Base-by-base conservation (phyloP, 2,888 invertebrate species). In the Zhuqinia jingwanae region DNA sequence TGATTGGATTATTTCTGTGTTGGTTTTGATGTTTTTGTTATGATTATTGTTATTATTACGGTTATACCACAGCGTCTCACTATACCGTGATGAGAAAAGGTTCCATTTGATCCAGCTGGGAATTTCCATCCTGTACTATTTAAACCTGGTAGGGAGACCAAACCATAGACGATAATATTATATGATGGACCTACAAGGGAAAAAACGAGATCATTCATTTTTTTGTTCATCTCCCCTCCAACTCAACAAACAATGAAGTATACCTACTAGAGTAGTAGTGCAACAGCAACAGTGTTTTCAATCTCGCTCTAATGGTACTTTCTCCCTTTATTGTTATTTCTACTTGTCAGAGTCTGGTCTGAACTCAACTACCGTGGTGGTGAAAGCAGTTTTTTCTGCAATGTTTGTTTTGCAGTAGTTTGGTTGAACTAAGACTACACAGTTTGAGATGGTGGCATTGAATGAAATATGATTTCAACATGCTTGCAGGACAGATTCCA, bases 11-110 rank as follows among this genome's bases (percentile, higher is more conserved):
- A 65, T 20, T 65, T 17, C 65, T 42, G 65, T 42, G 65, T 65
- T 65, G 65, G 65, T 65, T 65, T 65, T 42, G 65, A 65, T 65
- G 42, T 65, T 65, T 63, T 65, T 65, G 65, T 65, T 65, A 65
- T 65, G 65, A 65, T 65, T 36, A 65, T 36, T 65, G 65, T 65
- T 65, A 65, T 65, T 65, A 65, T 20, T 42, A 68, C 20, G 68
- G 68, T 45, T 68, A 42, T 68, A 68, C 45, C 63, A 65, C 5
- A 30, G 30, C 17, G 8, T n/a, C 63, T 11, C 68, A 20, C 13
- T 17, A n/a, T n/a, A 56, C 17, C 63, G 36, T 65, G 68, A 68
- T 68, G 68, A 68, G 45, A 68, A 68, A 65, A 68, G 68, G 45
- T 68, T 68, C n/a, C 20, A 45, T 42, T 45, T 68, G 45, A 68